Evolutionary conservation across 2,888 invertebrate genomes (phyloP).

Genomic region (Terebella lapidaria): DNA sequence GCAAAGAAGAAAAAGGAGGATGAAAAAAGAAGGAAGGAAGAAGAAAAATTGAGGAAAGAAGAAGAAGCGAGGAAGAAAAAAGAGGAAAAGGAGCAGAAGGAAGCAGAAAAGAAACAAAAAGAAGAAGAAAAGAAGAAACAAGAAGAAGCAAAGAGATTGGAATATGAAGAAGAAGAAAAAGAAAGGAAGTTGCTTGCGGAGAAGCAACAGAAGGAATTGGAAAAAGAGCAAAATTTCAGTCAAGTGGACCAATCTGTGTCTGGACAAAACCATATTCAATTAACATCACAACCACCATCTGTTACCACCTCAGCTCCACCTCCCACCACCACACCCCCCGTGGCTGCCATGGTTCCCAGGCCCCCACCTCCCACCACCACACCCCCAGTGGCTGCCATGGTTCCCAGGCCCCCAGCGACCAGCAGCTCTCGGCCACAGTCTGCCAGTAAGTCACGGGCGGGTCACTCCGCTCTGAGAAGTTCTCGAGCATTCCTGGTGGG

Average conservation of each 20-base stretch:
- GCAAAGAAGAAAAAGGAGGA: constrained; percentile 5
- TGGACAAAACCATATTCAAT: too few species aligned
- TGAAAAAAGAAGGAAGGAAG: constrained; percentile 4
- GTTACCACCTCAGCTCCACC: too few species aligned
- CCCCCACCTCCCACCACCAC: too few species aligned
- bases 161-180: background rate
- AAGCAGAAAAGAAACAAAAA: constrained; percentile 11
- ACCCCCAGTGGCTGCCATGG: too few species aligned
- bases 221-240: too few species aligned
- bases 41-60: constrained; percentile 1
- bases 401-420: background rate
- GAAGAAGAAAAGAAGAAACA: constrained; percentile 5
- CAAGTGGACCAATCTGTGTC: too few species aligned
- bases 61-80: constrained; percentile 11
- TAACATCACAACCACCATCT: too few species aligned
- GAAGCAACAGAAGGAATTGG: background rate
- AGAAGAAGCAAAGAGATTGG: constrained; percentile 6
- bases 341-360: too few species aligned
- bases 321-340: background rate
- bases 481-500: background rate
- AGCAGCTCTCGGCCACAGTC: background rate
- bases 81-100: constrained; percentile 1
- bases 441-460: background rate
- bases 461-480: background rate
- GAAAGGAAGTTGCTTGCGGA: background rate